phyloP scores from a whole-genome alignment of 2,888 invertebrate species.

The Nemurella pictetii region DNA sequence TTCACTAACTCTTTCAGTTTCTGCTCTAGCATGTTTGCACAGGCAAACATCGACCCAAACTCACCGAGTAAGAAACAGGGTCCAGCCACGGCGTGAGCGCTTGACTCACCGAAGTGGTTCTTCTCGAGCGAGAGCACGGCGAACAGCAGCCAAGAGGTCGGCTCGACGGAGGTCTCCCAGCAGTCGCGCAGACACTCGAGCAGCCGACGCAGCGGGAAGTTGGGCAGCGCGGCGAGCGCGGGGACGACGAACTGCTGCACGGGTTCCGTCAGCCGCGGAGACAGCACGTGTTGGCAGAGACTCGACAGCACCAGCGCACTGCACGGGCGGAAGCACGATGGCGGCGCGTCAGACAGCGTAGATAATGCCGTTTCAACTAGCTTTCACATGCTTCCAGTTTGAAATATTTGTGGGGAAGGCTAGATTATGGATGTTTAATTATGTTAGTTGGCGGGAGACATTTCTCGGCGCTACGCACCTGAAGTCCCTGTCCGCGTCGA shows the following conservation, averaged over 20 bases:
- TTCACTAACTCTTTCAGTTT: too few relatives aligned
- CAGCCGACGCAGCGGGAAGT: constrained; percentile 57
- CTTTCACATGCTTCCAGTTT: too few relatives aligned
- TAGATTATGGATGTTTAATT: too few relatives aligned
- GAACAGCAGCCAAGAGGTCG: constrained; percentile 64
- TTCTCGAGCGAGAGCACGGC: constrained; percentile 70
- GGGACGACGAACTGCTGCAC: constrained; percentile 73
- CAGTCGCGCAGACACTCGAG: constrained; percentile 44
- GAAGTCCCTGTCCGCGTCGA: constrained; percentile 50
- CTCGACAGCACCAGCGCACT: constrained; percentile 58
- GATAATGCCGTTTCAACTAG: not conserved
- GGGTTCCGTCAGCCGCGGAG: constrained; percentile 66
- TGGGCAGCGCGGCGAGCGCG: constrained; percentile 58
- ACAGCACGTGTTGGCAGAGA: constrained; percentile 69
- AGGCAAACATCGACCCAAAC: too few relatives aligned
- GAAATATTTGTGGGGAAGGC: too few relatives aligned
- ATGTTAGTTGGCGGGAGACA: too few relatives aligned
- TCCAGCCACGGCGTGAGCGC: too few relatives aligned
- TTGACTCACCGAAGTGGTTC: constrained; percentile 63
- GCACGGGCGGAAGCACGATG: constrained; percentile 22
- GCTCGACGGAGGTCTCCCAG: constrained; percentile 21
- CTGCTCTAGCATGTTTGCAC: too few relatives aligned
- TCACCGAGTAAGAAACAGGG: too few relatives aligned
- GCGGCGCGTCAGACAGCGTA: too few relatives aligned
- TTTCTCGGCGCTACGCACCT: too few relatives aligned